phyloP scores from a whole-genome alignment of 1,140 invertebrate genomes.

The Euura lappo region DNA sequence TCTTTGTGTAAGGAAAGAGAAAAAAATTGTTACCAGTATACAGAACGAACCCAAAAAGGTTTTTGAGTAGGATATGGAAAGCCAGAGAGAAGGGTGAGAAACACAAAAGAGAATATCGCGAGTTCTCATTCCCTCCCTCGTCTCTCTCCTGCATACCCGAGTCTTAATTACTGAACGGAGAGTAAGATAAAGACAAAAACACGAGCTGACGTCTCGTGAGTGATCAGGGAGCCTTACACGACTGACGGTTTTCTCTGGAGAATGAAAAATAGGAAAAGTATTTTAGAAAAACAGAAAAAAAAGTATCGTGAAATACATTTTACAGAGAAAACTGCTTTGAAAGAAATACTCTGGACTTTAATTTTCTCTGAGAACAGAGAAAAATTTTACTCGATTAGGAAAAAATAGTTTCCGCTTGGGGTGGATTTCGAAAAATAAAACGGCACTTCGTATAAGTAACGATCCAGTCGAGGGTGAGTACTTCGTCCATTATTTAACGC shows the following conservation, averaged over 20 bases:
- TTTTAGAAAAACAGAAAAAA: too few relatives aligned
- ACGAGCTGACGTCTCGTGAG: conserved; percentile 41
- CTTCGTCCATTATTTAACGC: too few relatives aligned
- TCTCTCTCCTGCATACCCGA: conserved; percentile 20
- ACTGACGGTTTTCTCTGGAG: conserved; percentile 26
- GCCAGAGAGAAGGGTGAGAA: too few relatives aligned
- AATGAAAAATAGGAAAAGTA: neutral
- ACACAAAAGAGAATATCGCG: conserved; percentile 44
- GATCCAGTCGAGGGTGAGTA: too few relatives aligned
- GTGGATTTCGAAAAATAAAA: too few relatives aligned
- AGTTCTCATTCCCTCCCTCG: neutral
- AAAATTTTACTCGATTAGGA: too few relatives aligned
- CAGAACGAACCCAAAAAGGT: conserved; percentile 17
- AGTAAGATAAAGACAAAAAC: conserved; percentile 44
- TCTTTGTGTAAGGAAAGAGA: conserved; percentile 38
- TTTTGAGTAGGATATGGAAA: conserved; percentile 43
- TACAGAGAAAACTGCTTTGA: neutral
- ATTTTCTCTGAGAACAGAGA: too few relatives aligned
- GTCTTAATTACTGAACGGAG: conserved; percentile 47
- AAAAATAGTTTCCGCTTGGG: too few relatives aligned
- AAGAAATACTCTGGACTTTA: too few relatives aligned
- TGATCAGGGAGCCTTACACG: conserved; percentile 36
- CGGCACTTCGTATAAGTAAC: too few relatives aligned
- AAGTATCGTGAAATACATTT: neutral
- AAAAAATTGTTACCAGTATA: neutral